phyloP scores from a whole-genome alignment of 2,888 invertebrate species.

The Rhamphomyia laevipes region DNA sequence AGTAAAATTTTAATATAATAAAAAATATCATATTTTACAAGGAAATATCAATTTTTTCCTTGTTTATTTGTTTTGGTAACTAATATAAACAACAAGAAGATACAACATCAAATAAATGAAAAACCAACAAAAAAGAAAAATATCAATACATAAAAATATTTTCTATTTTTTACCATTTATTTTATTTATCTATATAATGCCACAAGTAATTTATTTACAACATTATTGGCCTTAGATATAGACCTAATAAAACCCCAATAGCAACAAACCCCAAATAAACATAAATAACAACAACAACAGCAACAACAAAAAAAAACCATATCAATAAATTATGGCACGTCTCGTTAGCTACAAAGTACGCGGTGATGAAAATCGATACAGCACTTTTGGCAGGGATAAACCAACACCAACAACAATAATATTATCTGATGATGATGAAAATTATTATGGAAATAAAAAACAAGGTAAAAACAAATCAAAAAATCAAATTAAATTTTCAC shows the following conservation, averaged over 20 bases:
- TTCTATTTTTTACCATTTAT: no score
- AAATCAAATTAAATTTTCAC: background rate
- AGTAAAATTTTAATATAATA: no score
- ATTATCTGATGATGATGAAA: background rate
- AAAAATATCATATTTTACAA: no score
- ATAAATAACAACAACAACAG: no score
- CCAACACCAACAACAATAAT: background rate
- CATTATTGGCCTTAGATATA: background rate
- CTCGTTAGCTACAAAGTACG: constrained; percentile 17
- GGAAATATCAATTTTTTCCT: no score
- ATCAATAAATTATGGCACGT: constrained; percentile 15
- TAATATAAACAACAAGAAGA: no score
- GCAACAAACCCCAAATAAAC: background rate
- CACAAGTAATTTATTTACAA: no score
- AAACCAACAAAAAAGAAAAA: no score
- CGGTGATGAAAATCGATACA: constrained; percentile 18
- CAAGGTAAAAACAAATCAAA: background rate
- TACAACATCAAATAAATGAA: no score
- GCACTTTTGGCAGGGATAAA: constrained; percentile 10
- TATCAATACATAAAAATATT: no score
- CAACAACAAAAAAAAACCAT: background rate
- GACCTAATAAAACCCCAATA: background rate
- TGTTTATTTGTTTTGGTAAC: no score
- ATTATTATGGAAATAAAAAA: background rate
- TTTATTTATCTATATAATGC: no score